Base-by-base conservation (phyloP, 2,888 invertebrate species). In the Drosophila borborema region DNA sequence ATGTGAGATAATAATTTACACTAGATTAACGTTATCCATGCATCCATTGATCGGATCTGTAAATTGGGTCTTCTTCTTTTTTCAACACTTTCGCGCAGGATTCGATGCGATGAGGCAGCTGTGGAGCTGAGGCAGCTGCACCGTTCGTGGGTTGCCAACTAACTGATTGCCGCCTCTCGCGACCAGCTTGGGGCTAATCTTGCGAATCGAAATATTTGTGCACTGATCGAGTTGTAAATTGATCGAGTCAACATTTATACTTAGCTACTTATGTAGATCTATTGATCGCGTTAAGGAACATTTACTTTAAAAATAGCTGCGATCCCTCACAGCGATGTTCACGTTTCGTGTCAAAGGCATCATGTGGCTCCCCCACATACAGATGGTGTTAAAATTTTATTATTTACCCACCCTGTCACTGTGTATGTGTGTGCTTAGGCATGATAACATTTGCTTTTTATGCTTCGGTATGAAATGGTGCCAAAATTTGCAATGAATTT, bases 221-320 rank as follows among this genome's bases (percentile, higher is more conserved):
- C 41, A 38, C 38, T 48, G 56, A 59, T 56, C 49, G 12, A 40
- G 20, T 64, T 72, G 83, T 23, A 41, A 90, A 85, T 86, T 86
- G 53, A 10, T 73, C 16, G 1, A 58, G 72, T 75, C 77, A 90
- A 85, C 58, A 88, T 48, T 34, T 64, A 59, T 48, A 61, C 28
- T 58, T 63, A 34, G 51, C 49, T 40, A 70, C 53, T 60, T 68
- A 69, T 74, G 48, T 67, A 23, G 67, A 80, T 70, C 80, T 85
- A 82, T 86, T 82, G 81, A 86, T 72, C 74, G 77, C 63, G 82
- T 73, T 88, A 78, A 70, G 89, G 86, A 90, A 77, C 79, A 23
- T 40, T 40, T 73, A 72, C 87, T 87, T 87, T 89, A 88, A 72
- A 86, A 86, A 90, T 86, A 86, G 78, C 69, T 53, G 40, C 49